phyloP scores from a whole-genome alignment of 2,113 vertebrate species.

The Hippocampus abdominalis region DNA sequence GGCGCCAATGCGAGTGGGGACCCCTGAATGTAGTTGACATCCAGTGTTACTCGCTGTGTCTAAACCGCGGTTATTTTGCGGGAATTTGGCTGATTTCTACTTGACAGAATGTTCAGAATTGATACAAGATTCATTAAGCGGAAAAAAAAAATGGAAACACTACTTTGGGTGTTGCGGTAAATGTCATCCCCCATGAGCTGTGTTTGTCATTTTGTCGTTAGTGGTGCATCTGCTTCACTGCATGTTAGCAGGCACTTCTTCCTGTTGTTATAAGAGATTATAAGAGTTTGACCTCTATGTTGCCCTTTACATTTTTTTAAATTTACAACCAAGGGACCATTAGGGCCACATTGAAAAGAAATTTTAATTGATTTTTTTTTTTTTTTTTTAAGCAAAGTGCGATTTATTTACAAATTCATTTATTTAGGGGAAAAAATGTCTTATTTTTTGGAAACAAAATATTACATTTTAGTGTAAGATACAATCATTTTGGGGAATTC shows the following conservation, averaged over 20 bases:
- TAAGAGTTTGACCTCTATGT: constrained; percentile 21
- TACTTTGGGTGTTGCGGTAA: constrained; percentile 13
- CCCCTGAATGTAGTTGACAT: neutral
- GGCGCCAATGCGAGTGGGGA: neutral
- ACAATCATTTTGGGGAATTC: too few species aligned
- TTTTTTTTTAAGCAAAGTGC: too few species aligned
- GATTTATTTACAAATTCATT: too few species aligned
- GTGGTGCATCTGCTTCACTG: constrained; percentile 51
- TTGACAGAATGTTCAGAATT: neutral
- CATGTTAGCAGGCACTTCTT: constrained; percentile 61
- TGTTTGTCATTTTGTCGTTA: constrained; percentile 52
- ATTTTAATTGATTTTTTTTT: neutral
- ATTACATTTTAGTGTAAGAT: too few species aligned
- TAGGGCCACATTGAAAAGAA: neutral
- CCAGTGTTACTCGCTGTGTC: neutral
- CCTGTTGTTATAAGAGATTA: constrained; percentile 34
- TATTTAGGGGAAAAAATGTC: too few species aligned
- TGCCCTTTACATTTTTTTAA: neutral
- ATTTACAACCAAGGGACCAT: neutral
- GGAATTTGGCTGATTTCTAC: neutral
- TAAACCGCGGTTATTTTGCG: neutral
- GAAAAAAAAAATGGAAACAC: neutral
- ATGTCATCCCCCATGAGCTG: constrained; percentile 37
- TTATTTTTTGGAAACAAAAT: too few species aligned
- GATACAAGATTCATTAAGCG: neutral